phyloP scores from a whole-genome alignment of 92 coral and sea anemone genomes.

The Epizoanthus illoricatus region DNA sequence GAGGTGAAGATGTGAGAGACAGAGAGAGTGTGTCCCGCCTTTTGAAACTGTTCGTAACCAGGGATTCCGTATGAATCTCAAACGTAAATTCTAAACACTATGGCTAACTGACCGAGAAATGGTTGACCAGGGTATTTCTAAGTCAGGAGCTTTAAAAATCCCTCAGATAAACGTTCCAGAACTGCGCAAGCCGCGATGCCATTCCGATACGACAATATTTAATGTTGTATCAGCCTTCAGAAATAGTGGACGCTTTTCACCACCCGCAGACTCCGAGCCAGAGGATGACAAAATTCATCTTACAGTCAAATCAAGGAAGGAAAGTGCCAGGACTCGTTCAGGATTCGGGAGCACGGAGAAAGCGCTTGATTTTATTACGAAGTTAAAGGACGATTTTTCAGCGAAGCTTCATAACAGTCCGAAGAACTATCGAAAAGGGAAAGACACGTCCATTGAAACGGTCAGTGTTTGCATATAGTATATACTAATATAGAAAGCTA shows the following conservation, averaged over 20 bases:
- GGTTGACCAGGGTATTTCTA: conserved; percentile 14
- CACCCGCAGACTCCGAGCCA: background rate
- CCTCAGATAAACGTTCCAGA: conserved; percentile 14
- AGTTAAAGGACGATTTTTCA: conserved; percentile 36
- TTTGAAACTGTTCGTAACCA: background rate
- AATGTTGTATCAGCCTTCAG: conserved; percentile 19
- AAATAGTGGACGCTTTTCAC: conserved; percentile 11
- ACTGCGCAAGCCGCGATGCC: conserved; percentile 1
- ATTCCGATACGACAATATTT: conserved; percentile 27
- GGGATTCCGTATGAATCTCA: background rate
- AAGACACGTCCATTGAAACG: conserved; percentile 20
- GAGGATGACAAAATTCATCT: conserved; percentile 23
- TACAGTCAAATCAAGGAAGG: conserved; percentile 19
- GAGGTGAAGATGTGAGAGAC: background rate
- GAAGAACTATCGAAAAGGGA: conserved; percentile 4
- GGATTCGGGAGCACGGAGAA: conserved; percentile 35
- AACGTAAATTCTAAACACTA: background rate
- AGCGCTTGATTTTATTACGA: conserved; percentile 35
- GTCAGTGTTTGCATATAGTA: conserved; percentile 20
- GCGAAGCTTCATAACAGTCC: conserved; percentile 21
- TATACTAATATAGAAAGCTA: background rate
- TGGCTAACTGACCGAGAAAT: background rate
- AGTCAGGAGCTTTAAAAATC: conserved; percentile 8
- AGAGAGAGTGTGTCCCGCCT: background rate
- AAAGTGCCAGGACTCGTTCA: conserved; percentile 13